phyloP scores from a whole-genome alignment of 2,888 invertebrate species.

The Oligia latruncula region DNA sequence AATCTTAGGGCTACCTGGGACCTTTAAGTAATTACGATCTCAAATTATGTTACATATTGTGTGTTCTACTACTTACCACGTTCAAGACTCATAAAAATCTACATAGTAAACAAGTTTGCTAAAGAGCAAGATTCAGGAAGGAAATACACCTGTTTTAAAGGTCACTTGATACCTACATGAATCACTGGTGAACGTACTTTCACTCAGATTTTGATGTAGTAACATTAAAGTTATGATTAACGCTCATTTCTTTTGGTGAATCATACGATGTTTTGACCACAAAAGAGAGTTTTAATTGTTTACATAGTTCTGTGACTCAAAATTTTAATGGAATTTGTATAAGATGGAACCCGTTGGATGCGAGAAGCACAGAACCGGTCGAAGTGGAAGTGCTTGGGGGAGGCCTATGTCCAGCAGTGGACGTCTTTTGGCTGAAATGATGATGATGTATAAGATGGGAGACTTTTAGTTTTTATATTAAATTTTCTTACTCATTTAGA shows the following conservation, averaged over 20 bases:
- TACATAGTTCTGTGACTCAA: not conserved
- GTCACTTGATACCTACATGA: slow-evolving; percentile 50
- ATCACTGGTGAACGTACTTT: slow-evolving; percentile 57
- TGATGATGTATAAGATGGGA: not conserved
- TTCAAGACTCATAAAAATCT: slow-evolving; percentile 19
- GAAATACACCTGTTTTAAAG: slow-evolving; percentile 64
- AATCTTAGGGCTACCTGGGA: not conserved
- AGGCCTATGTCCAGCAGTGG: too few species aligned
- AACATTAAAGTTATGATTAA: slow-evolving; percentile 33
- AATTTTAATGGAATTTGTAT: not conserved
- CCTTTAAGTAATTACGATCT: not conserved
- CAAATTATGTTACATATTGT: not conserved
- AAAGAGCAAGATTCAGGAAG: slow-evolving; percentile 54
- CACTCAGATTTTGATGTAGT: slow-evolving; percentile 50
- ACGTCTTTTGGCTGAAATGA: too few species aligned
- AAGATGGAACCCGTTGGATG: too few species aligned
- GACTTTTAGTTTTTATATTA: not conserved
- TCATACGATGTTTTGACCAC: slow-evolving; percentile 23
- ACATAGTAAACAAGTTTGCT: slow-evolving; percentile 31
- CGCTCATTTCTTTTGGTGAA: slow-evolving; percentile 45
- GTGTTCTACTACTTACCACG: not conserved
- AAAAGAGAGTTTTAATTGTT: not conserved
- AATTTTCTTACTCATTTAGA: not conserved
- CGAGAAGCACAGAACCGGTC: too few species aligned
- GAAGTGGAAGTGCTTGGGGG: too few species aligned